Evolutionary conservation across 2,888 invertebrate genomes (phyloP), one percentile per base, ranked within the genome.

Genomic region (Sminthurides aquaticus): DNA sequence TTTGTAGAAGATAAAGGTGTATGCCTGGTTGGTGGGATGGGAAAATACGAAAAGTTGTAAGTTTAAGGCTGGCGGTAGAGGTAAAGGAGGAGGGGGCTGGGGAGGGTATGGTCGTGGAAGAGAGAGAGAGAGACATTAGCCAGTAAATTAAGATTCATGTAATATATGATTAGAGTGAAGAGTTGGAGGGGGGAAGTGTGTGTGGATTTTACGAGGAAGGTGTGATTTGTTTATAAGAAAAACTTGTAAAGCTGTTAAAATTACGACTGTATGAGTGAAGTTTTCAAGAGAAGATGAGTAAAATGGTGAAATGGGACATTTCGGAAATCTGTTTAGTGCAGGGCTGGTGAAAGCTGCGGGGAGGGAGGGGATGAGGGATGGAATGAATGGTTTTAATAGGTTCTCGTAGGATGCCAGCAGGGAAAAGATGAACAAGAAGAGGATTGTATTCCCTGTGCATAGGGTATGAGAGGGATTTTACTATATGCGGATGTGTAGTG

Each of bases 201-300:
- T n/a, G n/a, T n/a, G n/a, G n/a, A n/a, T n/a, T n/a, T n/a, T 43
- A 5, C 43, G 8, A 22, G 22, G 52, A 52, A 52, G 52, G 52
- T 52, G 20, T 5, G 5, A 52, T 22, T 20, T 52, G 52, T 52
- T 52, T 52, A 52, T 52, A 20, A 5, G 22, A 43, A 18, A 43
- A 18, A 11, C 43, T 20, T 52, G 52, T 52, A 52, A 52, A 52
- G 52, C 52, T 52, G 52, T 52, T 52, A 52, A 52, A 52, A 52
- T 52, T 52, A 52, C 52, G 52, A 52, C 52, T 52, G 22, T 52
- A 20, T 52, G 52, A 52, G 52, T 52, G 52, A 52, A 52, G 52
- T 22, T 15, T 52, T 52, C 52, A 52, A 52, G 52, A 52, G 52
- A 52, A 5, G 52, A 20, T 5, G 5, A 52, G 5, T 52, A 52